Base-by-base conservation (phyloP, 1,140 invertebrate species). In the Kradibia gibbosae region DNA sequence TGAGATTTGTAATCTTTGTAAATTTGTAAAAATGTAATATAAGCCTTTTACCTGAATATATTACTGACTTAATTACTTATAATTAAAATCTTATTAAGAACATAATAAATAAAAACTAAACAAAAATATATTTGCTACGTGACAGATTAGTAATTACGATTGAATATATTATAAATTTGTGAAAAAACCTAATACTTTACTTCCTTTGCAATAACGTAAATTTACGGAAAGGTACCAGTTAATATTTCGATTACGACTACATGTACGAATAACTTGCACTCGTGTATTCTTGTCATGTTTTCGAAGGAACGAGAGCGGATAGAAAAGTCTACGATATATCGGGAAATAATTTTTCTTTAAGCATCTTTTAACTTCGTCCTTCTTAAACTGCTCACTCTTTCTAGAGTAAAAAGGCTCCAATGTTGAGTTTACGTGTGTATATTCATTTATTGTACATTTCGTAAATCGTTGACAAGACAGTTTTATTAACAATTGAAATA, bases 311-410 rank as follows among this genome's bases (percentile, higher is more conserved):
- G 39, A 73, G 71, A 73, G 71, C 55, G 53, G 28, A 15, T 39
- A 36, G 67, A 70, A 85, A 83, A 85, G 83, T 82, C 79, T 80
- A 78, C 71, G 83, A 87, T 86, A 86, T 86, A 85, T 87, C 84
- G 86, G 85, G 84, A 85, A 88, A 88, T 88, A 87, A 88, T 86
- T 89, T 85, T 86, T 83, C 84, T 85, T 89, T 86, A 89, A 89
- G 88, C 87, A 89, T 87, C 83, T 65, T 75, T 82, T 84, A 85
- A 75, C 85, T 84, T 86, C 83, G 87, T 86, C 84, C 86, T 82
- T 82, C 80, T 88, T 86, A 82, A 83, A 39, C 55, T 67, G 53
- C n/a, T 77, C 50, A 11, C 50, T 75, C 53, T 25, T 36, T 39
- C 42, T 74, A 25, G 28, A 13, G 45, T 67, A 79, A 81, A 79